Base-by-base conservation (phyloP, 2,888 invertebrate genomes). In the Xanthorhoe spadicearia region DNA sequence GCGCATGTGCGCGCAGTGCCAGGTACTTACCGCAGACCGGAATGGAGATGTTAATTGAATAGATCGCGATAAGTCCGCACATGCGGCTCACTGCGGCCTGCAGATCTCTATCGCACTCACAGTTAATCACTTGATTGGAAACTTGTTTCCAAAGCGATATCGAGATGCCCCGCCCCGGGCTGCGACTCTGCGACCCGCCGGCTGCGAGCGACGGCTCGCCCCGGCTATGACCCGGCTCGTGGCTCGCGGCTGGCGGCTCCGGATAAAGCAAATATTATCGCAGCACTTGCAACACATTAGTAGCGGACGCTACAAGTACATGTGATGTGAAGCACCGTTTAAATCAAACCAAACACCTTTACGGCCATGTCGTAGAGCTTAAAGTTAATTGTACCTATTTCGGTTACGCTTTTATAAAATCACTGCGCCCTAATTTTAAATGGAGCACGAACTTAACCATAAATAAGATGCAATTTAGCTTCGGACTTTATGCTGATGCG, bases 211-310 rank as follows among this genome's bases (percentile, higher is more conserved):
- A 15, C 15, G 13, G 0, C 17, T 23, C 6, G 32, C 4, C 6
- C 46, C n/a, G n/a, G 46, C 15, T 7, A 17, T 17, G 15, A 6
- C n/a, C 48, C 15, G 48, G 15, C 13, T 15, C 4, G 15, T 2
- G 10, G 46, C 6, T n/a, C 15, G n/a, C 46, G 15, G 15, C 46
- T 10, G n/a, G 46, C 46, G n/a, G 38, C 10, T 43, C 38, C 1
- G 43, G 23, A 17, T 18, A 73, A 61, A 69, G 67, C 71, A 69
- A 82, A 83, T 82, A 80, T 83, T 81, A 55, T 79, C 68, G 68
- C 68, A 78, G 71, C 76, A 74, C 77, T 78, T 71, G n/a, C 60
- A 60, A 68, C 72, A 73, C 76, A 76, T 17, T 74, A 71, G 68
- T 66, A 50, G 64, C 59, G 48, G 46, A 8, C 32, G 13, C 49